Percentiles rank a stretch among this genome's conserved stretches.
Conservation (phyloP, 2,797 vertebrate genomes). For the Aselliscus stoliczkanus region DNA sequence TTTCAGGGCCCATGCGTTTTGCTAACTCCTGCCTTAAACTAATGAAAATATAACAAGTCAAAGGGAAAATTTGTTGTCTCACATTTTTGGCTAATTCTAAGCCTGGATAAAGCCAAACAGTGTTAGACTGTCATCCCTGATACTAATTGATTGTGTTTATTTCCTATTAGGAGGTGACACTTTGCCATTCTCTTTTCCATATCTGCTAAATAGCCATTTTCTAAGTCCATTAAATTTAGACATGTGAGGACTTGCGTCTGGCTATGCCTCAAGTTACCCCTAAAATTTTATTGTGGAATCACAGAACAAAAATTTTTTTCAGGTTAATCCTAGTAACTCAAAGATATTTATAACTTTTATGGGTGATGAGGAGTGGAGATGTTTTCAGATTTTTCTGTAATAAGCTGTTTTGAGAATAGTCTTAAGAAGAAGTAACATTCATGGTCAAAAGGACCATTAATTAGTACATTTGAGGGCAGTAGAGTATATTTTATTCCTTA, state of each 20-base stretch:
- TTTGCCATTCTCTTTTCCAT: neutral
- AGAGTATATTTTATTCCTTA: constrained; percentile 9
- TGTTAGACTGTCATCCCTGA: neutral
- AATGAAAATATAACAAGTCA: neutral
- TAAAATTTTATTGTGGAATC: neutral
- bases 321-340: neutral
- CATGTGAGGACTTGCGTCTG: neutral
- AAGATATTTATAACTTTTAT: constrained; percentile 15
- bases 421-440: neutral
- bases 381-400: neutral
- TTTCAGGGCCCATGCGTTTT: neutral
- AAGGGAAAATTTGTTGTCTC: neutral
- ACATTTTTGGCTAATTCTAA: neutral
- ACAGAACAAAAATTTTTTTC: neutral
- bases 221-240: neutral
- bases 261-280: neutral
- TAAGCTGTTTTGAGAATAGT: neutral
- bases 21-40: neutral
- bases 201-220: neutral
- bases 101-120: neutral
- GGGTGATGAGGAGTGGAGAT: neutral
- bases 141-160: neutral
- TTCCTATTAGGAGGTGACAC: neutral
- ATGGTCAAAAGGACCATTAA: neutral
- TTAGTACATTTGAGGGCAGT: neutral